Conservation (phyloP, 2,797 vertebrate species). For the Jordanella pulchra region DNA sequence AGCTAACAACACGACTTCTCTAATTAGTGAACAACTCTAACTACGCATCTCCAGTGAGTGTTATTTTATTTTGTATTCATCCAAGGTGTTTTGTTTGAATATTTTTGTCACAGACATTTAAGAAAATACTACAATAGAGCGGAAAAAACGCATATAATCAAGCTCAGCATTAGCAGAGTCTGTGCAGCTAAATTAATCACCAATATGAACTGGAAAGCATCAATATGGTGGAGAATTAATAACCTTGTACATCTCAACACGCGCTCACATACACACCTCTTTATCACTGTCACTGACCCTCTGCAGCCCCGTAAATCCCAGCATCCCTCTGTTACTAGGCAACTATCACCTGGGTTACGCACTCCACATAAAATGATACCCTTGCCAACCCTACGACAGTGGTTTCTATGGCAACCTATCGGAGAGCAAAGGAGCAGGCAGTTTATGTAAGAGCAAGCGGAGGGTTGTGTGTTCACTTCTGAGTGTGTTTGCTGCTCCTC, state of each 20-base stretch:
- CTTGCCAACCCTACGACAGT: constrained; percentile 72
- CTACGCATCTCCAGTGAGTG: neutral
- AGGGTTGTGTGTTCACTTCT: constrained; percentile 19
- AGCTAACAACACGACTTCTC: neutral
- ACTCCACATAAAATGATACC: constrained; percentile 72
- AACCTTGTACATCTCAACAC: constrained; percentile 7
- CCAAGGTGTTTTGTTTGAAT: neutral
- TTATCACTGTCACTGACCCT: constrained; percentile 62
- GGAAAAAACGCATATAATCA: neutral
- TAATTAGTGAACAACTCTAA: neutral
- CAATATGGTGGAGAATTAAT: constrained; percentile 13
- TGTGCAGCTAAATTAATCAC: constrained; percentile 21
- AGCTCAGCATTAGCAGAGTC: neutral
- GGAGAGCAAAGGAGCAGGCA: constrained; percentile 50
- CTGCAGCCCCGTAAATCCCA: constrained; percentile 42
- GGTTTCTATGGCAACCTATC: constrained; percentile 73
- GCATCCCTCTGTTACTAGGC: constrained; percentile 79
- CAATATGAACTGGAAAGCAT: neutral
- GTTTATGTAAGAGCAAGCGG: constrained; percentile 56
- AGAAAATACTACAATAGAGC: neutral
- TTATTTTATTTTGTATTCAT: neutral
- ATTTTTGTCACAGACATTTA: neutral
- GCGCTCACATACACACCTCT: constrained; percentile 21
- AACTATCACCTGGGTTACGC: constrained; percentile 81
- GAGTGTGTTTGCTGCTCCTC: constrained; percentile 14